Evolutionary conservation across 2,888 invertebrate species (phyloP), one percentile per base, ranked within the genome.

Genomic region (Melieria picta): DNA sequence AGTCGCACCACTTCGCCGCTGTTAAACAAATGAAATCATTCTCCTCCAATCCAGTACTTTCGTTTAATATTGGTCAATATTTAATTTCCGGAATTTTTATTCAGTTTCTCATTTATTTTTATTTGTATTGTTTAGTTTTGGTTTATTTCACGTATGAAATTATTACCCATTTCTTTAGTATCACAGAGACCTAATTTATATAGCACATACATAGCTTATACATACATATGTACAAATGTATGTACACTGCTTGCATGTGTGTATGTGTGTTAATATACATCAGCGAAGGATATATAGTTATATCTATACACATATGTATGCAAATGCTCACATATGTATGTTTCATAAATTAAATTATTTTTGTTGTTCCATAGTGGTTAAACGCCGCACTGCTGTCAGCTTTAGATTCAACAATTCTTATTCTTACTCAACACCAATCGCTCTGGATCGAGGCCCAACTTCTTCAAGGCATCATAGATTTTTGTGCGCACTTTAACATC

Each of bases 391-490:
- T 30, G 30, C 30, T 30, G 30, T 30, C 30, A 30, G 30, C 30
- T 30, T 30, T 30, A 30, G 30, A 30, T 30, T 46, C 86, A 86
- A 72, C 93, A 93, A 82, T 92, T 90, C 78, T 87, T 88, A 84
- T 92, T 92, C 85, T 91, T 91, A 79, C 93, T 90, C 74, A 93
- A 87, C 76, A 92, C 90, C 75, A 93, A 89, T 76, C 93, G 88
- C 82, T 93, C 92, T 10, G 92, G 90, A 85, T 93, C 92, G 6
- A 93, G 87, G 10, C 88, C 88, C 71, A 90, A 86, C 64, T 89
- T 88, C 77, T 88, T 87, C 79, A 93, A 86, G 72, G 90, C 88
- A 76, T 89, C 88, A 84, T 93, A 93, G 74, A 93, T 90, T 79
- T 90, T 89, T 11, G 90, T 89, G 72, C 93, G 89, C 65, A 90